Conservation (phyloP, 2,888 invertebrate species). For the Pseudococcus longispinus region DNA sequence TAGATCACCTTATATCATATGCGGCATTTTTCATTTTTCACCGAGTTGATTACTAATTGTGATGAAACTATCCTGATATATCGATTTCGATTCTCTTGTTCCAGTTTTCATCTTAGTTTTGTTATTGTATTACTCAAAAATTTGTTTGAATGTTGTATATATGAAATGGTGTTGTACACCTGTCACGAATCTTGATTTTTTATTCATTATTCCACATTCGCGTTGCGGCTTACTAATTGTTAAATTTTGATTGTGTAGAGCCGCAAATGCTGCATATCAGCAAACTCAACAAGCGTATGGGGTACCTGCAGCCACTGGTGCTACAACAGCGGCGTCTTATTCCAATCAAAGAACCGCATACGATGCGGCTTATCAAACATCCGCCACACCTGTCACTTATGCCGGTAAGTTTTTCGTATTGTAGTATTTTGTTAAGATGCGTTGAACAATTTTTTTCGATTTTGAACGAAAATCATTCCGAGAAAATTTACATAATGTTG, state of each 20-base stretch:
- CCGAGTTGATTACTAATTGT: neutral
- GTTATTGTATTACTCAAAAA: neutral
- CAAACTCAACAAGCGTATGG: constrained; percentile 85
- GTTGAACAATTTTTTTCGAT: neutral
- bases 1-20: neutral
- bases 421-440: neutral
- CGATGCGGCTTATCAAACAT: constrained; percentile 84
- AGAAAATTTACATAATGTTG: neutral
- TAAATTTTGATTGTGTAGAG: constrained; percentile 58
- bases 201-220: constrained; percentile 60
- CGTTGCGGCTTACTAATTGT: constrained; percentile 62
- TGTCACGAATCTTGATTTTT: neutral
- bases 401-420: constrained; percentile 63
- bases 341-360: constrained; percentile 82
- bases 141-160: neutral
- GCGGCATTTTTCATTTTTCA: neutral
- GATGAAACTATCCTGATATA: neutral
- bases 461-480: neutral
- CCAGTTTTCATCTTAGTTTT: neutral
- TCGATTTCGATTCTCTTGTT: neutral
- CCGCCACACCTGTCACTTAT: constrained; percentile 71
- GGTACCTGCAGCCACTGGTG: constrained; percentile 73
- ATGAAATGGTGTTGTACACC: neutral
- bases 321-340: constrained; percentile 81
- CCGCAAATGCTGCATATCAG: constrained; percentile 79